Evolutionary conservation across 30 jellyfish, hydroid and myxozoan species (phyloP).

Genomic region (Mastigias papua): DNA sequence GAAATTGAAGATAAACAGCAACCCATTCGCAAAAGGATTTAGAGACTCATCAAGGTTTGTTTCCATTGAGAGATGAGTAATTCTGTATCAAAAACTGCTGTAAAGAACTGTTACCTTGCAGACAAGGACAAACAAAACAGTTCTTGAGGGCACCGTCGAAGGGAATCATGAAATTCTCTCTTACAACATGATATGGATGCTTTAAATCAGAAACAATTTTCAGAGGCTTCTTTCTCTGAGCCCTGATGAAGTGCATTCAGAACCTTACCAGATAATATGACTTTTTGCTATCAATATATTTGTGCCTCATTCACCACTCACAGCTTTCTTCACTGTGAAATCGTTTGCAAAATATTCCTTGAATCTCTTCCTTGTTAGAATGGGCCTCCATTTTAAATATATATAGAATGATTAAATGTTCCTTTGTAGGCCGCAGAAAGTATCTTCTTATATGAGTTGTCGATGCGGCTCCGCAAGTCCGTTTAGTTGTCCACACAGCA

Average conservation of each 20-base stretch:
- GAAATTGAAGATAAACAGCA: conserved; percentile 80
- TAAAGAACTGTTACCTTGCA: neutral
- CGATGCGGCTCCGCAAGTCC: conserved; percentile 62
- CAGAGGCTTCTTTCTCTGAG: no score
- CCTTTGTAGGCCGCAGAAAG: conserved; percentile 57
- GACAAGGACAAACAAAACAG: neutral
- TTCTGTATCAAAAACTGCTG: no score
- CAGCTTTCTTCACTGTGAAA: no score
- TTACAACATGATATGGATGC: no score
- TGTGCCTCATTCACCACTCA: no score
- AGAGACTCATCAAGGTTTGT: conserved; percentile 84
- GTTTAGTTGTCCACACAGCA: conserved; percentile 54
- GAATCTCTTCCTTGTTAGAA: neutral
- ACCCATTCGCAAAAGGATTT: conserved; percentile 86
- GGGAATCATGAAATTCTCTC: no score
- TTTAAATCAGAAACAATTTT: no score
- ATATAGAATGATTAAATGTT: no score
- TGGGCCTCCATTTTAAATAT: neutral
- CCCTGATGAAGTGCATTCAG: no score
- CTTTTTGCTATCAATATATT: no score
- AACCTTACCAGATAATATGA: no score
- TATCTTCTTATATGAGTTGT: conserved; percentile 54
- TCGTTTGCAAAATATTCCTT: neutral
- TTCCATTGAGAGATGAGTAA: conserved; percentile 58
- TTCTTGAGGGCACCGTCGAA: no score